Conservation (phyloP, 2,797 vertebrate genomes). For the Coregonus suidteri region DNA sequence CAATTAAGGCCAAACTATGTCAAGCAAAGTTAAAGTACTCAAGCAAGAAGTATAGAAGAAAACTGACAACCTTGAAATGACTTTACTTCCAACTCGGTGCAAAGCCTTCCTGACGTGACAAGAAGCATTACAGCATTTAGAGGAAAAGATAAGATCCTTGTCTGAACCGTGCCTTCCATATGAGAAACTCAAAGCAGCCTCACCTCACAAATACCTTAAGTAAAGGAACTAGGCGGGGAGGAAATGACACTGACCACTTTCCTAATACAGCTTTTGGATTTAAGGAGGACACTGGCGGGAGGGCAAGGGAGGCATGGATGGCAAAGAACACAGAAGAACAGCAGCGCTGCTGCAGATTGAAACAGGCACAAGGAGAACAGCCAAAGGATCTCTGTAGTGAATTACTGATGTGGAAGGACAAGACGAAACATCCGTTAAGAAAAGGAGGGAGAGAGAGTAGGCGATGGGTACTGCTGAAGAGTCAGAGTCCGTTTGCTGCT, state of each 20-base stretch:
- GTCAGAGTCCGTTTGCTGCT: neutral
- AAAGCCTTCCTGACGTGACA: neutral
- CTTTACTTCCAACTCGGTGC: neutral
- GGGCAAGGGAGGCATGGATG: constrained; percentile 22
- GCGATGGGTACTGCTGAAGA: neutral
- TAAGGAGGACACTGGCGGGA: constrained; percentile 6
- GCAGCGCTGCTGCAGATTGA: neutral
- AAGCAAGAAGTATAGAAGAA: neutral
- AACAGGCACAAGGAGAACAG: neutral
- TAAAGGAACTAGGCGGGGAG: constrained; percentile 3
- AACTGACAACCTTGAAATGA: neutral
- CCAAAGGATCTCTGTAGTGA: neutral
- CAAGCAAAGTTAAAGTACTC: neutral
- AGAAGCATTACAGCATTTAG: neutral
- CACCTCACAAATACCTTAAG: neutral
- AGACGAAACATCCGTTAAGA: constrained; percentile 9
- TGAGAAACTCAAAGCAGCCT: constrained; percentile 6
- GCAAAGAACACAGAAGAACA: neutral
- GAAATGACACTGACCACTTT: constrained; percentile 16
- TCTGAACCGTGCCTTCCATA: neutral
- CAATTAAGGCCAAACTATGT: neutral
- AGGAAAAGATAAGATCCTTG: neutral
- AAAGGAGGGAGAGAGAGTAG: neutral
- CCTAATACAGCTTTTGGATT: constrained; percentile 14
- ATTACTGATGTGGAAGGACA: constrained; percentile 9